These are phyloP conservation scores for Hypomecis punctinalis DNA, from an alignment of 2,888 invertebrate genomes.

Conservation along the genomic window DNA sequence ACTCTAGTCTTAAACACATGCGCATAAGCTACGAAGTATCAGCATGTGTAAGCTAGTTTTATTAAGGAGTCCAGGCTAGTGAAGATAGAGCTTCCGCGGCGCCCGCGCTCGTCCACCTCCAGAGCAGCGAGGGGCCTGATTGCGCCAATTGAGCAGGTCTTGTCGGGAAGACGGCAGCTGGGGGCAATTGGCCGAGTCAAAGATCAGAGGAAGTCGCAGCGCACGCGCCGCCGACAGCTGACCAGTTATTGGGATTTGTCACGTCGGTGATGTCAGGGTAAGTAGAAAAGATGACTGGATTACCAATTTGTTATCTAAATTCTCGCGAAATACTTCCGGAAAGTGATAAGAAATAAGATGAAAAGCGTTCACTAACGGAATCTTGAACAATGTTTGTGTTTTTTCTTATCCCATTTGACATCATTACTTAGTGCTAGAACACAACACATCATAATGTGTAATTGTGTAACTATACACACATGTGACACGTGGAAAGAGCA, in stretches of 20 bases:
- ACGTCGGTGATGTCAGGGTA: constrained; percentile 44
- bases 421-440: too few relatives aligned
- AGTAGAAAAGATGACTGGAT: constrained; percentile 46
- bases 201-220: constrained; percentile 83
- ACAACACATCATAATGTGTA: too few relatives aligned
- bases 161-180: constrained; percentile 76
- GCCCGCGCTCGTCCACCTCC: constrained; percentile 40
- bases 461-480: too few relatives aligned
- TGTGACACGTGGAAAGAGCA: too few relatives aligned
- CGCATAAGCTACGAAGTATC: constrained; percentile 17
- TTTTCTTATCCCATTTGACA: too few relatives aligned
- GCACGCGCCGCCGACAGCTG: constrained; percentile 59
- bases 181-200: constrained; percentile 79
- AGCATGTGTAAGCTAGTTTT: constrained; percentile 44
- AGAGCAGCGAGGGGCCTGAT: constrained; percentile 55
- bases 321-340: background rate
- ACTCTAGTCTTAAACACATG: constrained; percentile 27
- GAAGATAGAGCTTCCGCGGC: constrained; percentile 49
- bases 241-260: constrained; percentile 57
- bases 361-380: too few relatives aligned
- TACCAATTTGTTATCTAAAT: constrained; percentile 4
- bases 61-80: constrained; percentile 51
- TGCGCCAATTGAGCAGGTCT: constrained; percentile 66
- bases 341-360: background rate
- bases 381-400: too few relatives aligned